Conservation (phyloP, 2,888 invertebrate genomes). For the Platycheirus albimanus region DNA sequence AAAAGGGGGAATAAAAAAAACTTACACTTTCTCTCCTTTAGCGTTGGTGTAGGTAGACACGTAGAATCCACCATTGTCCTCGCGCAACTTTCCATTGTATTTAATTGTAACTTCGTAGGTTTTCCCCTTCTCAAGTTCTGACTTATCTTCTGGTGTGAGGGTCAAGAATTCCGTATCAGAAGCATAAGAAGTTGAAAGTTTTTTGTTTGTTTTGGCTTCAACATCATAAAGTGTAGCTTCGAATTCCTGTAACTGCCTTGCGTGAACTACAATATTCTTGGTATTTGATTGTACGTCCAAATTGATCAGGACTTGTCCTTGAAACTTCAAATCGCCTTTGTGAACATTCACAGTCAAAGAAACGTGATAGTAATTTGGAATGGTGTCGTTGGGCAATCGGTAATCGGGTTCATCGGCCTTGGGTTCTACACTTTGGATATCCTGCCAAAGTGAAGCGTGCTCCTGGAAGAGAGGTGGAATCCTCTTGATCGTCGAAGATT, state of each 20-base stretch:
- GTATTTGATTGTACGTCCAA: constrained; percentile 83
- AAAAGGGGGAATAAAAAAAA: neutral
- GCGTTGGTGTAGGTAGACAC: constrained; percentile 83
- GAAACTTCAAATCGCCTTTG: constrained; percentile 78
- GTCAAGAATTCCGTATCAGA: constrained; percentile 36
- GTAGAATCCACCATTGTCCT: constrained; percentile 86
- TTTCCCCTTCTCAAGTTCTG: constrained; percentile 32
- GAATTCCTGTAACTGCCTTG: constrained; percentile 40
- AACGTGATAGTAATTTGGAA: constrained; percentile 84
- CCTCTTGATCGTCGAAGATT: constrained; percentile 46
- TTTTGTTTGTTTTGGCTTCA: neutral
- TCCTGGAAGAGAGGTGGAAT: constrained; percentile 45
- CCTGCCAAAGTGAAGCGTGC: constrained; percentile 7
- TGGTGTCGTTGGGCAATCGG: constrained; percentile 84
- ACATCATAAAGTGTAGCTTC: constrained; percentile 1
- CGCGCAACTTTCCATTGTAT: constrained; percentile 84
- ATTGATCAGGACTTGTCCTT: constrained; percentile 83
- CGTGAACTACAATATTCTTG: constrained; percentile 81
- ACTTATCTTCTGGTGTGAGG: constrained; percentile 35
- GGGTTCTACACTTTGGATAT: constrained; percentile 16
- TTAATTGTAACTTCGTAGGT: constrained; percentile 83
- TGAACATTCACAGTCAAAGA: constrained; percentile 81
- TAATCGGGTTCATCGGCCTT: constrained; percentile 77
- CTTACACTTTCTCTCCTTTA: constrained; percentile 67
- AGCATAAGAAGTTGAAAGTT: constrained; percentile 14